Evolutionary conservation across 2,888 invertebrate genomes (phyloP), one percentile per base, ranked within the genome.

Genomic region (Tachystola acroxantha): DNA sequence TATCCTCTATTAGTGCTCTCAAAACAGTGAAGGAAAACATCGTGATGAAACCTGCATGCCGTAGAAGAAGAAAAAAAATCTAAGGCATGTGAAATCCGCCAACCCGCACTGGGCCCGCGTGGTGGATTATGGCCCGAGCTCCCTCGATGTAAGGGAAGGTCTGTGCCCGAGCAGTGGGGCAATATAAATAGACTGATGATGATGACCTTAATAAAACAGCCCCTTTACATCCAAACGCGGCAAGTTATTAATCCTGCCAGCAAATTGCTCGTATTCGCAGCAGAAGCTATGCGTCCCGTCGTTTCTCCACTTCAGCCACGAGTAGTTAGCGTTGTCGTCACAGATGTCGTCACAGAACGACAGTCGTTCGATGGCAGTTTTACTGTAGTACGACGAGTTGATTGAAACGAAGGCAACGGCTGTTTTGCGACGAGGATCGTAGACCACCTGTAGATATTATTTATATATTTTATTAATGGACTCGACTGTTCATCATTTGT

Each of bases 251-350:
- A 79, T 45, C 25, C 42, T 41, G 0, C 43, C 20, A 0, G 43
- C 30, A 12, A 84, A 80, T 0, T 78, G 58, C 0, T 66, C 25
- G 35, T 81, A 86, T 11, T 53, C 53, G 10, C 85, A 86, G 32
- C 84, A 84, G 37, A 84, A 85, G 40, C 84, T 84, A 22, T 65
- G 65, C 0, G 80, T 76, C 0, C 67, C 79, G 14, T 84, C 82
- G 11, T 64, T 44, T 1, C 77, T 64, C 85, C 85, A 85, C 36
- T 25, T 63, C 10, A 86, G 37, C 85, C 85, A 86, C 0, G 58
- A 45, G 40, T 50, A 75, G 2, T 66, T 40, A 0, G 49, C 31
- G 19, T 66, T 65, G 1, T 40, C 53, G 0, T 53, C 58, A 37
- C 84, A 84, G n/a, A 72, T 46, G 41, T 80, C 77, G 0, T 49